Evolutionary conservation across 2,888 invertebrate species (phyloP), one percentile per base, ranked within the genome.

Genomic region (Eupithecia dodoneata): DNA sequence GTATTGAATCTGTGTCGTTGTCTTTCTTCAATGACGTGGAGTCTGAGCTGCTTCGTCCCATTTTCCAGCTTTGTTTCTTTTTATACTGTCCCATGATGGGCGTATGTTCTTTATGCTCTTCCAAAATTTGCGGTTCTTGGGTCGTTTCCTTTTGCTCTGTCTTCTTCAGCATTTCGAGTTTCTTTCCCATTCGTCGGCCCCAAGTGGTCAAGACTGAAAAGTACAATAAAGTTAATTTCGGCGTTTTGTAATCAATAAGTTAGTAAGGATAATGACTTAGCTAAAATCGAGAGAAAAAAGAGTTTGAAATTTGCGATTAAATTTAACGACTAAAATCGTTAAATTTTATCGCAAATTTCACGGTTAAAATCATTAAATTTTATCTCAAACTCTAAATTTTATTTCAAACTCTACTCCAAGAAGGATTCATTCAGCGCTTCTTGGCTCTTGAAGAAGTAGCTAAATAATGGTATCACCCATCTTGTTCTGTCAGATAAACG

Each of bases 181-280:
- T 97, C 84, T 97, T 97, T 81, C 97, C 97, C 97, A 97, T 97
- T 81, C 97, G 96, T 80, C 97, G 96, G 85, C 97, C 97, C 97
- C 97, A 97, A 83, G 97, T 97, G 80, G 97, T 96, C 83, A 96
- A 94, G 87, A 96, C 96, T 96, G 94, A 66, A 83, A 82, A 82
- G 52, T 69, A 76, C 12, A 49, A 69, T 0, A 41, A 5, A 13
- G 44, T 72, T 72, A n/a, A 49, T 7, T 18, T 59, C 10, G 4
- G 55, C 55, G 59, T 10, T 18, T 10, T 9, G 0, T 59, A 9
- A 55, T 3, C 10, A 18, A 18, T n/a, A n/a, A 0, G n/a, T 55
- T 18, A 18, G 18, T 18, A 3, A 59, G 4, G 10, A 18, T 18
- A 18, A 15, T 59, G 18, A 18, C 30, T 63, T 18, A 6, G n/a